Evolutionary conservation across 92 coral and sea anemone genomes (phyloP).

Genomic region (Porites lobata): DNA sequence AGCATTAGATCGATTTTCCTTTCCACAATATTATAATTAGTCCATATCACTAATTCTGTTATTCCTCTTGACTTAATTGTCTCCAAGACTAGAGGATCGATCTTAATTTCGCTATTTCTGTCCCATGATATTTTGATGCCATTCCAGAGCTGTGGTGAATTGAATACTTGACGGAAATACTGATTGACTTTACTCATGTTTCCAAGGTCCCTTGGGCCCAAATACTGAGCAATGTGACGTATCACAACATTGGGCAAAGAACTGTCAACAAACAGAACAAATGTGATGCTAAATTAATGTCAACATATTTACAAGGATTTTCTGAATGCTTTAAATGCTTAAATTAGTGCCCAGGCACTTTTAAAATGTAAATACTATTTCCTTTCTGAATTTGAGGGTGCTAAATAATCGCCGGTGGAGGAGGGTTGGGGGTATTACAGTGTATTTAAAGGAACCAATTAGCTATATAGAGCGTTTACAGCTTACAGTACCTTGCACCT

Average conservation of each 20-base stretch:
- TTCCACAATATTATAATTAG: not conserved
- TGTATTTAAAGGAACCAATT: no score
- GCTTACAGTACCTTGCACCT: no score
- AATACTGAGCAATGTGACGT: not conserved
- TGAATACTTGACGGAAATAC: constrained; percentile 21
- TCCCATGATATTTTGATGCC: not conserved
- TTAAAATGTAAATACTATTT: no score
- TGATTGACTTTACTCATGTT: constrained; percentile 12
- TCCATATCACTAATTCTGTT: not conserved
- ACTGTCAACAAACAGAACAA: not conserved
- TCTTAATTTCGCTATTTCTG: not conserved
- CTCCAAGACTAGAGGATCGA: not conserved
- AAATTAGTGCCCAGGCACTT: no score
- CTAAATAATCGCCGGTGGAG: no score
- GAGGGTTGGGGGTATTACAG: no score
- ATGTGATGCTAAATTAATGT: no score
- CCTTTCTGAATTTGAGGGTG: no score
- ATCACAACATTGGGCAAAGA: constrained; percentile 15
- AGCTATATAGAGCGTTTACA: no score
- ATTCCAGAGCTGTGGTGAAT: constrained; percentile 17
- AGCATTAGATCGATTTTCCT: not conserved
- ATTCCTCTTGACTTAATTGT: constrained; percentile 20
- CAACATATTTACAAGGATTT: not conserved
- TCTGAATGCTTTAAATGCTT: no score
- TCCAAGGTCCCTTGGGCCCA: not conserved